Base-by-base conservation (phyloP, 2,888 invertebrate species). In the Pyrrhia umbra region DNA sequence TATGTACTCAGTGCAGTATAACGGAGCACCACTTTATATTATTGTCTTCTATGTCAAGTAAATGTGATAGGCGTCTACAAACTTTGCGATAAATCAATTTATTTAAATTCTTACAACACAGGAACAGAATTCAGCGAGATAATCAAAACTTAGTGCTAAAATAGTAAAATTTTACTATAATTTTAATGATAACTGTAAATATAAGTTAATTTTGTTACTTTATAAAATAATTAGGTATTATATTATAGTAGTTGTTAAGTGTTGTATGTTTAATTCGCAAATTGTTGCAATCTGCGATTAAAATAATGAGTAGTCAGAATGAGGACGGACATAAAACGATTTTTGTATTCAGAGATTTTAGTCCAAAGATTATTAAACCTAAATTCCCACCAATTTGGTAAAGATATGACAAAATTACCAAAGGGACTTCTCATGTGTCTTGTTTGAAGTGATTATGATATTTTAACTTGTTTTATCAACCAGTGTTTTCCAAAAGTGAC, bases 191-290 rank as follows among this genome's bases (percentile, higher is more conserved):
- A 90, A 94, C 86, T 95, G 95, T 95, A 95, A 93, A 95, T 95
- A 95, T 95, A 94, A 94, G 94, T 94, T 95, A 95, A 95, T 93
- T 93, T 94, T 94, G 94, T 95, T 95, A 94, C 92, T 93, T 93
- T 93, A 91, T 93, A 92, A 92, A 88, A 88, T 92, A 93, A 92
- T 92, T 94, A 94, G 94, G 93, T 94, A 94, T 93, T 93, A 93
- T 94, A 92, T 90, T 93, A 92, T 93, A 92, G 85, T 94, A 94
- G 92, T 80, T 88, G 82, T 85, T 95, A 95, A 94, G 95, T 95
- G 94, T 94, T 95, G 94, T 94, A 94, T 93, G 94, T 93, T 94
- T 94, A 93, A 93, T 90, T 90, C 92, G 95, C 93, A 92, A 86
- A 92, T 93, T 94, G 93, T 92, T 93, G 90, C 94, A 94, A 93